phyloP scores from a whole-genome alignment of 2,888 invertebrate species.

The Lumbricus terrestris region DNA sequence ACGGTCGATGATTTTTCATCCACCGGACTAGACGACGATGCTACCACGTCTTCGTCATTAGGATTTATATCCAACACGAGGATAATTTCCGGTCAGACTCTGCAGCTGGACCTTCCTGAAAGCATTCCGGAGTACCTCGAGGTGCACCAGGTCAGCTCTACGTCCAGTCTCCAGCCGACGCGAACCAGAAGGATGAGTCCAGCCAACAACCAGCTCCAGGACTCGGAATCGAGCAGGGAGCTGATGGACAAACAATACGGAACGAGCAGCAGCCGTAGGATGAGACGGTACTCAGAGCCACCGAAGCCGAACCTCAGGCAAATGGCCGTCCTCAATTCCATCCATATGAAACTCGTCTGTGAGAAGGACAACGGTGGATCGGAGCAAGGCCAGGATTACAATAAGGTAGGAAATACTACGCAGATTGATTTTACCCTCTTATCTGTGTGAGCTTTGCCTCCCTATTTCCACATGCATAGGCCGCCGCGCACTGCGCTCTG shows the following conservation, averaged over 20 bases:
- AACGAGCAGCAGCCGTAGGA: too few relatives aligned
- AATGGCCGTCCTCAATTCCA: neutral
- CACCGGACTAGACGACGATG: neutral
- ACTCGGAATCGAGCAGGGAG: neutral
- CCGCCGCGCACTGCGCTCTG: too few relatives aligned
- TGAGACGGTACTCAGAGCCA: neutral
- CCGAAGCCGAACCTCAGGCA: neutral
- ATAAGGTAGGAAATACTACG: neutral
- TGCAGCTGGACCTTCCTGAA: neutral
- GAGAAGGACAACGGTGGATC: neutral
- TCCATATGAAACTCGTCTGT: neutral
- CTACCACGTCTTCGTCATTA: neutral
- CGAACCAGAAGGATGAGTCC: neutral
- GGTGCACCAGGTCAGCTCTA: neutral
- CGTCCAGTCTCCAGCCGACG: neutral
- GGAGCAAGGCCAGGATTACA: neutral
- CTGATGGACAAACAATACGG: neutral
- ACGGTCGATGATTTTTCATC: neutral
- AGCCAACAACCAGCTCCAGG: neutral
- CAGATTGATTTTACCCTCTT: neutral
- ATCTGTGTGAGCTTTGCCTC: too few relatives aligned
- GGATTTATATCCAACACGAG: neutral
- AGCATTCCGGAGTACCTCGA: constrained; percentile 13
- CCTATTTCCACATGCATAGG: too few relatives aligned
- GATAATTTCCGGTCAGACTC: neutral